Percentiles rank a stretch among this genome's conserved stretches.
phyloP scores from a whole-genome alignment of 2,797 vertebrate genomes.

The Spinus pinus region DNA sequence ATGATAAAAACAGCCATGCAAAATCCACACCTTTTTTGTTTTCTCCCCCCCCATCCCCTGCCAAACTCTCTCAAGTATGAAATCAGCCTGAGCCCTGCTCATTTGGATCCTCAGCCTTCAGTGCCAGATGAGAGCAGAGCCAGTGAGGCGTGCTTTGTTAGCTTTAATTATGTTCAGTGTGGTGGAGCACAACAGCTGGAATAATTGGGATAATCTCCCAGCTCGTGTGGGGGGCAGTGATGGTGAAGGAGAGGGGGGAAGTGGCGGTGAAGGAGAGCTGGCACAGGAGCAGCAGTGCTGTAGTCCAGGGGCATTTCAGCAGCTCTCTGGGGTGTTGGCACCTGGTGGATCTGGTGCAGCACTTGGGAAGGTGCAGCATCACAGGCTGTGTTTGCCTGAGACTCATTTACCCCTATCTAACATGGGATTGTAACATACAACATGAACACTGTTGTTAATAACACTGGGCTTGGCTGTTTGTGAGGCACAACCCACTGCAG shows the following conservation, averaged over 20 bases:
- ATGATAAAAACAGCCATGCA: not conserved
- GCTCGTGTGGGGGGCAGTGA: not conserved
- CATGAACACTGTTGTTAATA: not conserved
- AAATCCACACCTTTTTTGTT: not conserved
- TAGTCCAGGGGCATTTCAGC: rapidly evolving
- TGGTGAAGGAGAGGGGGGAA: not conserved
- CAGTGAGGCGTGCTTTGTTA: not conserved
- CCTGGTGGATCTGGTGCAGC: not conserved
- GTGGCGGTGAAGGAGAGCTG: not conserved
- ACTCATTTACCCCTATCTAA: rapidly evolving
- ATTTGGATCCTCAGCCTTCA: not conserved
- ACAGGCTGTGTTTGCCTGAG: not conserved
- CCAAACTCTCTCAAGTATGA: not conserved
- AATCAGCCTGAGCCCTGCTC: not conserved
- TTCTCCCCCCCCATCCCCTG: rapidly evolving
- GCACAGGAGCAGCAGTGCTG: not conserved
- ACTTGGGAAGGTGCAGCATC: not conserved
- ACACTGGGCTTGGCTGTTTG: not conserved
- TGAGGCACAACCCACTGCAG: not conserved
- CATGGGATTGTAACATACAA: not conserved
- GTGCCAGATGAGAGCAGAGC: not conserved
- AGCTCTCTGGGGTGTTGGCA: not conserved
- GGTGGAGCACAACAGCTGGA: slow-evolving; percentile 22
- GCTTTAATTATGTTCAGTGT: not conserved
- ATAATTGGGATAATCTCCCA: not conserved